Evolutionary conservation across 2,888 invertebrate genomes (phyloP), one percentile per base, ranked within the genome.

Genomic region (Alentia gelatinosa): DNA sequence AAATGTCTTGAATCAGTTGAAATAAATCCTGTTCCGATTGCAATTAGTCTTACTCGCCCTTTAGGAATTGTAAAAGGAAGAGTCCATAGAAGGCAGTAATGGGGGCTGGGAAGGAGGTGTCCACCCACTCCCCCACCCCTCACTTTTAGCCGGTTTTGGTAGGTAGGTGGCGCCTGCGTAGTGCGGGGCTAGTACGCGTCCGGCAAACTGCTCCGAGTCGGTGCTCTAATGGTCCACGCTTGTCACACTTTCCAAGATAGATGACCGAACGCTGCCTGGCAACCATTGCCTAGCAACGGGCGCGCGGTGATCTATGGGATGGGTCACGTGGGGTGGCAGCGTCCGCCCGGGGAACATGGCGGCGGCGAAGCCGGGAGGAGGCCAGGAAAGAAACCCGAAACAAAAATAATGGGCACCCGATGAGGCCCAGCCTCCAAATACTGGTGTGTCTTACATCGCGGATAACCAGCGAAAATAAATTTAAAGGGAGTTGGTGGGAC

Each of bases 241-340:
- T 86, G 86, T 86, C 86, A 86, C 86, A 42, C 86, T 42, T 47
- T 50, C 47, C 47, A 86, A 86, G 86, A 86, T 86, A 47, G 86
- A 86, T 86, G 86, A 86, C 86, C 3, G n/a, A 23, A 47, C 47
- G 86, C 50, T 86, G 47, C 86, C 86, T 47, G 86, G 86, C 86
- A 86, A 86, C 86, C 86, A 86, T 86, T 47, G 86, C 47, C 33
- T 30, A 33, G 86, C 86, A 42, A 86, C 86, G 50, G 86, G n/a
- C 86, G 50, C 86, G 86, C 50, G 26, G 33, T 86, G 86, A 86
- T 86, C 42, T 86, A 86, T 86, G 86, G 86, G 86, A 42, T 1
- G 50, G 86, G 86, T 42, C 86, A 47, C 33, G 86, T 47, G 86
- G 47, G 86, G 86, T 23, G 47, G 35, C 42, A 30, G 42, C 83